These are phyloP conservation scores for Melikaiella ostensackeni DNA, from an alignment of 2,888 invertebrate genomes.

Conservation along the genomic window DNA sequence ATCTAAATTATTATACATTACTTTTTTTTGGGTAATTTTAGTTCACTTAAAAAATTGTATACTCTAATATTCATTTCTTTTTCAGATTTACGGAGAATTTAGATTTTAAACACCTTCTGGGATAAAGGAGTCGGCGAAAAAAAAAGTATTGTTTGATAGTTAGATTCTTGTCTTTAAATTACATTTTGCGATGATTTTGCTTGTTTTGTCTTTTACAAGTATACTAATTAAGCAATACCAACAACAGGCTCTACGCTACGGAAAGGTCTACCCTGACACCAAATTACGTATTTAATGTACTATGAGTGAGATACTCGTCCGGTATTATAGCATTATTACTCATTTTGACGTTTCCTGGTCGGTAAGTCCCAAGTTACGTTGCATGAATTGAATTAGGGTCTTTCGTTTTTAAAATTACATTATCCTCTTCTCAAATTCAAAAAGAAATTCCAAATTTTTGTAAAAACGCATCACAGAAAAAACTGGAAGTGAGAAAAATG, in stretches of 20 bases:
- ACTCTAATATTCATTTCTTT: conserved; percentile 19
- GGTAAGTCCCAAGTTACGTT: conserved; percentile 25
- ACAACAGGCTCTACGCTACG: conserved; percentile 75
- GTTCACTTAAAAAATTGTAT: not conserved
- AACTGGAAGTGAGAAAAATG: no score
- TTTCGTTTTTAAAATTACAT: conserved; percentile 13
- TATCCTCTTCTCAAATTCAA: conserved; percentile 1
- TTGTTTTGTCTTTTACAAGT: conserved; percentile 51
- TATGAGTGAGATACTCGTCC: conserved; percentile 81
- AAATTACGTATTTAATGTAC: conserved; percentile 92
- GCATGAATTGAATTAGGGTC: conserved; percentile 15
- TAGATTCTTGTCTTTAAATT: conserved; percentile 45
- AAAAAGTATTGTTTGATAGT: conserved; percentile 26
- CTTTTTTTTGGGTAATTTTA: not conserved
- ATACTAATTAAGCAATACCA: conserved; percentile 72
- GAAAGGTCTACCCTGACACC: conserved; percentile 88
- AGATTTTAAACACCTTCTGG: conserved; percentile 31
- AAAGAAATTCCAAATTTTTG: not conserved
- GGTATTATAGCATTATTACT: conserved; percentile 55
- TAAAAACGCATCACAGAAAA: no score
- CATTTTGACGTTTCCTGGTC: conserved; percentile 38
- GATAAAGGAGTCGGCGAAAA: conserved; percentile 39
- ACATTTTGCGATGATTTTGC: conserved; percentile 45
- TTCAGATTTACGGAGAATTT: conserved; percentile 26
- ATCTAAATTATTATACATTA: not conserved